Percentiles rank a stretch among this genome's conserved stretches.
Conservation (phyloP, 2,113 vertebrate genomes). For the Rhineura floridana region DNA sequence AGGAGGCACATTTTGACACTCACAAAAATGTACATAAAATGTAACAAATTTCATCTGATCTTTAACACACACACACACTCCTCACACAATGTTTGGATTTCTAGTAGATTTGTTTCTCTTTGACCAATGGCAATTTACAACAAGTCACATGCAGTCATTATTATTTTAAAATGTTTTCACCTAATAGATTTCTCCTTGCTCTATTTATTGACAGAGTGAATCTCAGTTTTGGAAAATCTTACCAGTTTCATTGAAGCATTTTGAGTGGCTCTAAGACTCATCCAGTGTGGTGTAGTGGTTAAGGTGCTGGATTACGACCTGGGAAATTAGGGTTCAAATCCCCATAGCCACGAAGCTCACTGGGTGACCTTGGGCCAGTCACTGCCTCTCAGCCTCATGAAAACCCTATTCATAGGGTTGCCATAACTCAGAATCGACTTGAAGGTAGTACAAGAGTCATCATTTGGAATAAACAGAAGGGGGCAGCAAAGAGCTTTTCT, state of each 20-base stretch:
- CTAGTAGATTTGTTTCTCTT: neutral
- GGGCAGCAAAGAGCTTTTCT: slow-evolving; percentile 66
- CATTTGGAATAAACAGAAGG: slow-evolving; percentile 54
- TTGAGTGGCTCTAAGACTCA: too few relatives aligned
- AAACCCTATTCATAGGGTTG: too few relatives aligned
- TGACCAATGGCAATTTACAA: rapidly evolving
- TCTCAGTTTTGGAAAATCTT: neutral
- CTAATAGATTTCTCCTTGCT: neutral
- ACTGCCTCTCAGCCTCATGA: too few relatives aligned
- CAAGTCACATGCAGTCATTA: neutral
- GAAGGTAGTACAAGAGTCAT: too few relatives aligned
- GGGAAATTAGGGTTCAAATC: too few relatives aligned
- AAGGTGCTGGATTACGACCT: too few relatives aligned
- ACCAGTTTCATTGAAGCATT: neutral
- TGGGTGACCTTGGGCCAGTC: too few relatives aligned
- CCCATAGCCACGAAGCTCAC: too few relatives aligned
- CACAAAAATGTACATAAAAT: neutral
- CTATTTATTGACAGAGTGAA: neutral
- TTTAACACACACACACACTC: neutral
- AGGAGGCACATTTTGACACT: neutral
- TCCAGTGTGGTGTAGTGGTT: too few relatives aligned
- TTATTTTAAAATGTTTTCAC: neutral
- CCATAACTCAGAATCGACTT: too few relatives aligned
- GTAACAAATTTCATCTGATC: neutral
- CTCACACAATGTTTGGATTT: neutral